A percentile compares a stretch with the other conserved stretches of the same genome.
These are phyloP conservation scores for Heterohyrax brucei DNA, from an alignment of 2,797 vertebrate genomes.

Conservation along the genomic window DNA sequence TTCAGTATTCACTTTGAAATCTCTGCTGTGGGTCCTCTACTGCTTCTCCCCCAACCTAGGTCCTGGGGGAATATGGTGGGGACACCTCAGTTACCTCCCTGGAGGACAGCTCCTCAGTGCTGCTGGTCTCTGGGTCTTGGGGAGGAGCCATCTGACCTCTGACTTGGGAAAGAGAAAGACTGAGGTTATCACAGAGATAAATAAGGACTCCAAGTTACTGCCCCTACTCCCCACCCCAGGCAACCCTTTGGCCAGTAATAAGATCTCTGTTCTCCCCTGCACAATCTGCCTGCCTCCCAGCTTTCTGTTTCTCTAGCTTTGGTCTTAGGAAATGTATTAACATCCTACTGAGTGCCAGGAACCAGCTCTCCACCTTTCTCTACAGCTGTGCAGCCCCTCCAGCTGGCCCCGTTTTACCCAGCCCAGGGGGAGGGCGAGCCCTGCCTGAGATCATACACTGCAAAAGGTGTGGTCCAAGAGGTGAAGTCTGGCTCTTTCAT, in stretches of 20 bases:
- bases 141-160: neutral
- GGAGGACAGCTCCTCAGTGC: neutral
- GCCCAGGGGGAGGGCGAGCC: too few species aligned
- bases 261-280: neutral
- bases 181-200: neutral
- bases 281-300: too few species aligned
- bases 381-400: neutral
- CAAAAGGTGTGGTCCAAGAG: neutral
- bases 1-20: neutral
- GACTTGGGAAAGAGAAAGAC: neutral
- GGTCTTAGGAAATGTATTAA: neutral
- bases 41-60: neutral
- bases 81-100: neutral
- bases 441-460: neutral
- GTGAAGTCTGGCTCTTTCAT: neutral
- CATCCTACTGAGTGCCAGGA: neutral
- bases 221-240: neutral
- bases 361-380: neutral
- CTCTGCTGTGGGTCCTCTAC: neutral
- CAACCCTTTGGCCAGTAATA: neutral
- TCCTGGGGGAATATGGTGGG: neutral
- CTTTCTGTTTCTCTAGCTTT: neutral
- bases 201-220: neutral
- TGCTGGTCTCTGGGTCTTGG: neutral
- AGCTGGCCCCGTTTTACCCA: neutral